Evolutionary conservation across 1,140 invertebrate species (phyloP).

Genomic region (Saccostrea glomerata): DNA sequence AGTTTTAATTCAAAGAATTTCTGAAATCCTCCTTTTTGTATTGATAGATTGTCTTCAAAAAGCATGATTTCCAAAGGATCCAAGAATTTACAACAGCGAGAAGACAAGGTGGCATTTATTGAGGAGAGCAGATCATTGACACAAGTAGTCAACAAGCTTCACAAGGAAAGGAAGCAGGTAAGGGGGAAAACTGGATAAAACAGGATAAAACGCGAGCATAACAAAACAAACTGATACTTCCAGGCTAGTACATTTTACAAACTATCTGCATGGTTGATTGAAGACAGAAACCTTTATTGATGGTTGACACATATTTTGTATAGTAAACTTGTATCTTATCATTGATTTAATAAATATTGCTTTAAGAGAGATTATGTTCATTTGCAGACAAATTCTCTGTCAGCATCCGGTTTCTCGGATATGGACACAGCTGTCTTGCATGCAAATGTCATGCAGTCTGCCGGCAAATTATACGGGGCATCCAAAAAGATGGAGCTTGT

Average conservation of each 20-base stretch:
- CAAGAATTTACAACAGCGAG: not conserved
- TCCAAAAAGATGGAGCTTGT: not conserved
- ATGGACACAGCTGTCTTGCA: not conserved
- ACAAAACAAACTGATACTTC: not conserved
- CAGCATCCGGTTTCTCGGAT: not conserved
- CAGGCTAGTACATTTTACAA: not conserved
- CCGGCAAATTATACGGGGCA: not conserved
- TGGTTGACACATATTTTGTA: no score
- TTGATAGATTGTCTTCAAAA: slow-evolving; percentile 21
- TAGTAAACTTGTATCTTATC: no score
- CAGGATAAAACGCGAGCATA: not conserved
- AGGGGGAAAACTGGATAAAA: not conserved
- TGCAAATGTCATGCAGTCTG: not conserved
- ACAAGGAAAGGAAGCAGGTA: not conserved
- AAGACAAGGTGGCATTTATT: slow-evolving; percentile 32
- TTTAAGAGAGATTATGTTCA: not conserved
- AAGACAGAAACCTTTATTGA: no score
- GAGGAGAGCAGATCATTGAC: slow-evolving; percentile 19
- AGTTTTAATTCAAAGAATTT: no score
- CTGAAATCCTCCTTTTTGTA: not conserved
- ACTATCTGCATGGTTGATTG: no score
- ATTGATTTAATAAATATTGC: no score
- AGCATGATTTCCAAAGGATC: slow-evolving; percentile 34
- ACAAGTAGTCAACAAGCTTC: not conserved
- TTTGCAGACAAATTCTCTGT: not conserved